Evolutionary conservation across 2,888 invertebrate genomes (phyloP).

Genomic region (Andrena bucephala): DNA sequence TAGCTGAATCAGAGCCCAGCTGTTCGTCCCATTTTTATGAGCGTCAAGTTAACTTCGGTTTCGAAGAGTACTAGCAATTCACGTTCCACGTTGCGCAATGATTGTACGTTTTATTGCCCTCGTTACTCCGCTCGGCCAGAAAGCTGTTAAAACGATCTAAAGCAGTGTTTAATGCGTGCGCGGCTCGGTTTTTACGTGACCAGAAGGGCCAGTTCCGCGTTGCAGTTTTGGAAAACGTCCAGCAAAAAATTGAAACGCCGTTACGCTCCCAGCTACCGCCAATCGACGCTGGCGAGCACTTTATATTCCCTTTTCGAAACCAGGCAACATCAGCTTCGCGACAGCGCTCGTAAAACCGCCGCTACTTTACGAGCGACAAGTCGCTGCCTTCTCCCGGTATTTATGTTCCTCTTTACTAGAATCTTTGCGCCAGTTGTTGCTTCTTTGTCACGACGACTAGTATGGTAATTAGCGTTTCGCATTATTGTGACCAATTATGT

Average conservation of each 20-base stretch:
- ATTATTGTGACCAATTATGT: too few relatives aligned
- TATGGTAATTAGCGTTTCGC: too few relatives aligned
- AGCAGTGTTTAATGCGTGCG: slow-evolving; percentile 32
- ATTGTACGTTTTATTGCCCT: slow-evolving; percentile 30
- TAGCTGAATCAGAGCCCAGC: too few relatives aligned
- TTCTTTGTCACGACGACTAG: too few relatives aligned
- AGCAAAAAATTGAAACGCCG: slow-evolving; percentile 56
- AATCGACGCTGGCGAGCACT: slow-evolving; percentile 26
- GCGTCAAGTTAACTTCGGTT: background rate
- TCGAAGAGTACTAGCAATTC: background rate
- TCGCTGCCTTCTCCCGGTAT: background rate
- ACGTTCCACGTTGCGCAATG: background rate
- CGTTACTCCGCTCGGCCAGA: background rate
- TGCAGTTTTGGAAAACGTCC: slow-evolving; percentile 51
- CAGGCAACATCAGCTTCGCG: background rate
- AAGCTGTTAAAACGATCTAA: slow-evolving; percentile 7
- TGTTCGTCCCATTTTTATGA: too few relatives aligned
- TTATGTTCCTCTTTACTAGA: background rate
- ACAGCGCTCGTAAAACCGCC: slow-evolving; percentile 11
- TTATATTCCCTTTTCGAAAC: background rate
- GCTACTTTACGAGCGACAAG: slow-evolving; percentile 3
- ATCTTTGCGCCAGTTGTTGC: too few relatives aligned
- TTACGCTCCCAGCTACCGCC: background rate
- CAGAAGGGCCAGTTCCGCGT: background rate
- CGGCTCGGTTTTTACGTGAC: slow-evolving; percentile 23